Percentiles rank a stretch among this genome's conserved stretches.
These are phyloP conservation scores for Dinomys branickii DNA, from an alignment of 2,113 vertebrate genomes.

Conservation along the genomic window DNA sequence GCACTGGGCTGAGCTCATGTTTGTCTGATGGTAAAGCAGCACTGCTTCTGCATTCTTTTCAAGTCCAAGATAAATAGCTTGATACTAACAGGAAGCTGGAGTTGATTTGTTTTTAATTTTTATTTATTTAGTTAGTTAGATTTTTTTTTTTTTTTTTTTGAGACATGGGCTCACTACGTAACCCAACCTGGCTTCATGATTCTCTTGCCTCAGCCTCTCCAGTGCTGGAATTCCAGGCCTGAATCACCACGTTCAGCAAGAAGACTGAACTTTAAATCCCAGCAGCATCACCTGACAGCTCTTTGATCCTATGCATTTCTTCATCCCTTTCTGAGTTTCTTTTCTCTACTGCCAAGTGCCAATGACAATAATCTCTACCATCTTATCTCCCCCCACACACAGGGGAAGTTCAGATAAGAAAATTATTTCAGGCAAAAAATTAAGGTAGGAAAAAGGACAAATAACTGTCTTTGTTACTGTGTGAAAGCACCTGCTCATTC, in stretches of 20 bases:
- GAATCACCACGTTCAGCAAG: not conserved
- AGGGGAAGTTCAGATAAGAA: not conserved
- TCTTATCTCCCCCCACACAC: not conserved
- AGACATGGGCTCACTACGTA: not conserved
- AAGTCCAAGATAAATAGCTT: not conserved
- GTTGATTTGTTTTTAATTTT: not conserved
- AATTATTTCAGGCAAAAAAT: not conserved
- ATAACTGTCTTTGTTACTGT: not conserved
- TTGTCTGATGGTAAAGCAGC: slow-evolving; percentile 11
- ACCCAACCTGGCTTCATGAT: not conserved
- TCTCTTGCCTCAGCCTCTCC: not conserved
- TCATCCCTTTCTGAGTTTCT: not conserved
- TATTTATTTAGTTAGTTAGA: too few relatives aligned
- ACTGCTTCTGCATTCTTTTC: slow-evolving; percentile 27
- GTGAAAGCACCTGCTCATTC: not conserved
- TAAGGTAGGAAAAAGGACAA: not conserved
- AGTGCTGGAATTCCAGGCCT: not conserved
- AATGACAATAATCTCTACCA: not conserved
- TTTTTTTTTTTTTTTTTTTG: not conserved
- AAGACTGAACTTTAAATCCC: slow-evolving; percentile 16
- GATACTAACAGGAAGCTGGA: not conserved
- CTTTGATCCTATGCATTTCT: not conserved
- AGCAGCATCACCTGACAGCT: not conserved
- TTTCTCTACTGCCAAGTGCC: slow-evolving; percentile 41
- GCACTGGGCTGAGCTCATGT: not conserved